These are phyloP conservation scores for Indicator indicator DNA, from an alignment of 2,113 vertebrate genomes.

Conservation along the genomic window DNA sequence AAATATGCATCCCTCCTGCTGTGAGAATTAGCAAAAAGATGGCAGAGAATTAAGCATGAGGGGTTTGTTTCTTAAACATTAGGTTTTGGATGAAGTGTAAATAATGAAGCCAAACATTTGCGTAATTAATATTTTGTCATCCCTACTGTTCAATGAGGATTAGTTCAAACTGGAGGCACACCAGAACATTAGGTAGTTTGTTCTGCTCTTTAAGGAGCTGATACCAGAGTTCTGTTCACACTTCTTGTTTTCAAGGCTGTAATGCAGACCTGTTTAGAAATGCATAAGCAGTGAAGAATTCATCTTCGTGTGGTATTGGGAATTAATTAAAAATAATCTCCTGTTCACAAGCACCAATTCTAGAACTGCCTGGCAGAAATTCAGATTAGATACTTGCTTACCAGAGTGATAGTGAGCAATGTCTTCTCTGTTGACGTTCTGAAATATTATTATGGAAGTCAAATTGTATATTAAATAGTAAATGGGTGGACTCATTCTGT, in stretches of 20 bases:
- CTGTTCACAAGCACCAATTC: background rate
- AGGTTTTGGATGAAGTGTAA: conserved; percentile 14
- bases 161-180: background rate
- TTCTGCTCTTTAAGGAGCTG: background rate
- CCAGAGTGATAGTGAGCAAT: background rate
- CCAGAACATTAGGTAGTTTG: conserved; percentile 13
- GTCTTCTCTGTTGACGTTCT: background rate
- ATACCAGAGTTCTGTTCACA: background rate
- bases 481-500: background rate
- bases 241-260: background rate
- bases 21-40: conserved; percentile 40
- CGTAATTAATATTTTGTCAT: conserved; percentile 35
- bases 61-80: conserved; percentile 37
- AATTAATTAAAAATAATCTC: conserved; percentile 23
- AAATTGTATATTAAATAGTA: background rate
- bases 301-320: background rate
- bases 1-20: background rate
- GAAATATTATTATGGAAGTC: background rate
- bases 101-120: conserved; percentile 7
- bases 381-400: background rate
- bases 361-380: background rate
- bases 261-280: conserved; percentile 7
- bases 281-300: background rate
- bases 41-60: conserved; percentile 30
- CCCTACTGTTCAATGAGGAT: background rate